phyloP scores from a whole-genome alignment of 2,888 invertebrate species.

The Drosophila multiciliata region DNA sequence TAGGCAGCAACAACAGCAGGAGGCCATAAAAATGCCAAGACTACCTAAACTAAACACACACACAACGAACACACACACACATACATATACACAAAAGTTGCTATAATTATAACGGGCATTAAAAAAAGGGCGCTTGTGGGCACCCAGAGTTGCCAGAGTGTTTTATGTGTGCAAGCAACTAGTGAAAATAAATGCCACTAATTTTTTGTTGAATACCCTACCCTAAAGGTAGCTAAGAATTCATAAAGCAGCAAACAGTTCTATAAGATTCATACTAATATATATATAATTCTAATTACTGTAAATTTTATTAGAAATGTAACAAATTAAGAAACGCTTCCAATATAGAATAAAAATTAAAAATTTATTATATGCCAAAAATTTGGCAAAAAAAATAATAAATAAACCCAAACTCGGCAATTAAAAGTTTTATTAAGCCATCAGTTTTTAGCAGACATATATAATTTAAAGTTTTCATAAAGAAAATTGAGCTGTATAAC shows the following conservation, averaged over 20 bases:
- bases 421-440: neutral
- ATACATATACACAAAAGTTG: conserved; percentile 6
- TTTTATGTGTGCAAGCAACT: conserved; percentile 53
- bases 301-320: neutral
- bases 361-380: neutral
- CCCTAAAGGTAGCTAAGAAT: neutral
- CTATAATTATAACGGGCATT: conserved; percentile 67
- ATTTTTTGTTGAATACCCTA: conserved; percentile 13
- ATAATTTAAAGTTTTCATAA: neutral
- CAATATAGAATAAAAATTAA: neutral
- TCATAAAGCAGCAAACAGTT: neutral
- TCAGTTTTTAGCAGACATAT: neutral
- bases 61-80: conserved; percentile 18
- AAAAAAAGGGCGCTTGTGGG: conserved; percentile 67
- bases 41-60: conserved; percentile 20
- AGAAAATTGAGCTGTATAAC: neutral
- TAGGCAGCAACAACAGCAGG: conserved; percentile 25
- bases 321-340: neutral
- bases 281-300: neutral
- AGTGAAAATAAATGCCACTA: conserved; percentile 39
- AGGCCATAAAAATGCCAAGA: conserved; percentile 68
- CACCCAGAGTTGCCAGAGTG: conserved; percentile 44
- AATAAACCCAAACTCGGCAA: neutral
- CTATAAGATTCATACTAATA: neutral
- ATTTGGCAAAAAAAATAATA: neutral